A percentile compares a stretch with the other conserved stretches of the same genome.
These are phyloP conservation scores for Tetramorium alpestre DNA, from an alignment of 1,140 invertebrate genomes.

Conservation along the genomic window DNA sequence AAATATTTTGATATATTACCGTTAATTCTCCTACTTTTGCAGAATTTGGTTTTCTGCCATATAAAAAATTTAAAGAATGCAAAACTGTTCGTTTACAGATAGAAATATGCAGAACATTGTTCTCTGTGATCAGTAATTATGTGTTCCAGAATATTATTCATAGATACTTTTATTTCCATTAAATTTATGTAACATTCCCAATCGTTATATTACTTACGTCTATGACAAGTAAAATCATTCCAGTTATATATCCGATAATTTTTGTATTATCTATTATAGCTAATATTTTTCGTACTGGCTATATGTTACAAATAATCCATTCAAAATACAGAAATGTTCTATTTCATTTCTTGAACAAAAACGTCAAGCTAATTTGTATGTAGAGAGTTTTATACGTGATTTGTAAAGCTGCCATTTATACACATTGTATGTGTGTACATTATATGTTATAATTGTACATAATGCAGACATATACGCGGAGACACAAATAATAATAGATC, in stretches of 20 bases:
- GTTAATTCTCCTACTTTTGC: slow-evolving; percentile 29
- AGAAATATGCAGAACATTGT: neutral
- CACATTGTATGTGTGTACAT: slow-evolving; percentile 44
- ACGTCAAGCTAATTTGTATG: slow-evolving; percentile 23
- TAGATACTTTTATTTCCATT: neutral
- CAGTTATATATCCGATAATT: slow-evolving; percentile 31
- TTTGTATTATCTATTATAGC: neutral
- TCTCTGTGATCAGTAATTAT: neutral
- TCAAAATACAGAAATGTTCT: slow-evolving; percentile 32
- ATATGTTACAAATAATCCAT: slow-evolving; percentile 70
- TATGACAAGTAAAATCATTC: slow-evolving; percentile 36
- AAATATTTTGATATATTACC: neutral
- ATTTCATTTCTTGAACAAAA: slow-evolving; percentile 19
- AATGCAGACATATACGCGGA: slow-evolving; percentile 15
- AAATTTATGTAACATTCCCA: slow-evolving; percentile 43
- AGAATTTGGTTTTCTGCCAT: neutral
- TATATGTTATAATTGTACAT: slow-evolving; percentile 65
- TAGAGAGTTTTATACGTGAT: slow-evolving; percentile 71
- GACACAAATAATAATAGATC: slow-evolving; percentile 35
- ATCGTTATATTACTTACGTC: slow-evolving; percentile 24
- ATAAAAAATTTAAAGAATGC: neutral
- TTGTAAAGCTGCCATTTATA: slow-evolving; percentile 74
- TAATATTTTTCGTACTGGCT: neutral
- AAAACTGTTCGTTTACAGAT: neutral
- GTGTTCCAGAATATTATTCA: slow-evolving; percentile 6